phyloP scores from a whole-genome alignment of 1,140 invertebrate genomes.

The Ips typographus region DNA sequence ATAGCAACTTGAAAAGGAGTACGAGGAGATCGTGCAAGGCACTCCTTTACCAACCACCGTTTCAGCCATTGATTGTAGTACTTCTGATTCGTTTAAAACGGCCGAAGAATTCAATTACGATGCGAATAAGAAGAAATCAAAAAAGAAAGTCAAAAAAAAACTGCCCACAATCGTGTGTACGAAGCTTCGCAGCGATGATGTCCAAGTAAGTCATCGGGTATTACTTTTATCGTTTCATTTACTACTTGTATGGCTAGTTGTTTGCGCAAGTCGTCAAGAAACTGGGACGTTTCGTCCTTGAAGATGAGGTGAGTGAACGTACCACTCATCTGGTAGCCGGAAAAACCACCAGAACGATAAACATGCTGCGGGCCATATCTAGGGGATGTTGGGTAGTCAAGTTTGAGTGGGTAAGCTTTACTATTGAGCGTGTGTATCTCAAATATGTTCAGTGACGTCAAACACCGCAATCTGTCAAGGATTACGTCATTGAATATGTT shows the following conservation, averaged over 20 bases:
- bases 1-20: conserved; percentile 48
- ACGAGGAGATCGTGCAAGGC: conserved; percentile 41
- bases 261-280: conserved; percentile 53
- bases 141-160: conserved; percentile 31
- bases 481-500: too few relatives aligned
- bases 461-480: too few relatives aligned
- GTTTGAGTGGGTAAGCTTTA: conserved; percentile 55
- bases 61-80: too few relatives aligned
- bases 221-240: neutral
- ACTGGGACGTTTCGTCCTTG: conserved; percentile 54
- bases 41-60: conserved; percentile 34
- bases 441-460: too few relatives aligned
- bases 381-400: conserved; percentile 60
- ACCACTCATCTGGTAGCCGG: conserved; percentile 59
- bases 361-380: conserved; percentile 57
- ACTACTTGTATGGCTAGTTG: conserved; percentile 11
- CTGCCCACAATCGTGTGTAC: conserved; percentile 48
- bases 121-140: conserved; percentile 37
- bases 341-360: conserved; percentile 57
- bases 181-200: conserved; percentile 44
- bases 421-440: neutral
- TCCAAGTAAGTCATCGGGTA: conserved; percentile 25
- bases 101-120: too few relatives aligned
- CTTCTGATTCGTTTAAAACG: too few relatives aligned
- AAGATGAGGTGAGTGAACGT: conserved; percentile 53